Evolutionary conservation across 2,113 vertebrate species (phyloP).

Genomic region (Chaetorhynchus papuensis): DNA sequence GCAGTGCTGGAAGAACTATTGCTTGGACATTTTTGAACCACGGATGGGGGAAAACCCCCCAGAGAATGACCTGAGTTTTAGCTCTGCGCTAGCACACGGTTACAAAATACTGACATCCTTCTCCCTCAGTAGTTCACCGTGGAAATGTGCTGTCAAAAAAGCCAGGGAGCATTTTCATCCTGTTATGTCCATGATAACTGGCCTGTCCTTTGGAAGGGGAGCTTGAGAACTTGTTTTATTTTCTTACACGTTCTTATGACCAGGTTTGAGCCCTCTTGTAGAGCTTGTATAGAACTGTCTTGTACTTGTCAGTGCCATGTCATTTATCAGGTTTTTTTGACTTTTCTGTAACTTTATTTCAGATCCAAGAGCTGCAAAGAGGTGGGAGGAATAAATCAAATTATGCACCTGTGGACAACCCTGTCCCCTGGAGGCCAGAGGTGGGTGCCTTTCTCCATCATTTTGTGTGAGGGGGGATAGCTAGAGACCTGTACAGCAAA

Average conservation of each 20-base stretch:
- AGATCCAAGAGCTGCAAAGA: conserved; percentile 4
- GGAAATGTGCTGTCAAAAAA: background rate
- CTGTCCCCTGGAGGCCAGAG: conserved; percentile 44
- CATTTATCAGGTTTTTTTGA: background rate
- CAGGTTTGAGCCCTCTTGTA: background rate
- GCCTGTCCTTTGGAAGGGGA: background rate
- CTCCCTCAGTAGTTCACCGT: background rate
- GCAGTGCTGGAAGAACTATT: background rate
- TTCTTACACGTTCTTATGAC: background rate
- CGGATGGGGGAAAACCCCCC: rapidly evolving
- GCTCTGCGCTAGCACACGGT: background rate
- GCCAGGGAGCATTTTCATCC: background rate
- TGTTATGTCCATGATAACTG: background rate
- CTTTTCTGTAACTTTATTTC: conserved; percentile 7
- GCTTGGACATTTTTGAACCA: background rate
- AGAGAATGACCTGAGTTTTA: background rate
- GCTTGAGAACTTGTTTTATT: background rate
- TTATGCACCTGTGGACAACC: background rate
- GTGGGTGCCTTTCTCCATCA: background rate
- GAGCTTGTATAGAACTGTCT: background rate
- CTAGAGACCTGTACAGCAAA: background rate
- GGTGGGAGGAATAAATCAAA: background rate
- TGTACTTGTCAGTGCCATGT: background rate
- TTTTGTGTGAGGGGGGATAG: background rate
- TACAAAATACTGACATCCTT: background rate